A percentile compares a stretch with the other conserved stretches of the same genome.
Evolutionary conservation across 2,888 invertebrate species (phyloP).

Genomic region (Vanessa cardui): DNA sequence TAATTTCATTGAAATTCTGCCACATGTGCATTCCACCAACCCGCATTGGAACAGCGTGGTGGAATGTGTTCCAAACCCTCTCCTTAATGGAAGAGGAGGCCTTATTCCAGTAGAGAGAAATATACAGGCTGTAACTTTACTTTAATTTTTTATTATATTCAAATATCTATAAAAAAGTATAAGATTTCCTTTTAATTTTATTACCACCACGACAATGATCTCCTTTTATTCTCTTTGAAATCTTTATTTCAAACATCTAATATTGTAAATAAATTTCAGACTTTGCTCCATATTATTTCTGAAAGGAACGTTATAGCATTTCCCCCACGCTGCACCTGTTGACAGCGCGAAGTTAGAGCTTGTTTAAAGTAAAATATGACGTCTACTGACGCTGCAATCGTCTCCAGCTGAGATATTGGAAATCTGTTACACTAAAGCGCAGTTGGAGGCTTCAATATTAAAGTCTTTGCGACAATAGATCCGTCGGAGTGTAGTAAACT

Average conservation of each 20-base stretch:
- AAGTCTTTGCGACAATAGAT: conserved; percentile 22
- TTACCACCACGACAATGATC: too few species aligned
- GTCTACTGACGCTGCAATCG: conserved; percentile 18
- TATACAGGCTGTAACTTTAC: too few species aligned
- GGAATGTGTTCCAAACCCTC: too few species aligned
- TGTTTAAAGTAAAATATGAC: conserved; percentile 21
- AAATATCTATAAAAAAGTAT: too few species aligned
- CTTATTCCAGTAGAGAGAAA: too few species aligned
- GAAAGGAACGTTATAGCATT: conserved; percentile 6
- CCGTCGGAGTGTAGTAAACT: conserved; percentile 17
- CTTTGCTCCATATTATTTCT: not conserved
- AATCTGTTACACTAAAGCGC: conserved; percentile 22
- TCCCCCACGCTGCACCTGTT: not conserved
- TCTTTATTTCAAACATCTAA: not conserved
- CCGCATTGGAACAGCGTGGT: too few species aligned
- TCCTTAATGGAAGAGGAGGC: too few species aligned
- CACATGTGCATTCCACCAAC: too few species aligned
- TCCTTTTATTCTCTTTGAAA: not conserved
- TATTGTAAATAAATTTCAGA: not conserved
- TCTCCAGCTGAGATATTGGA: conserved; percentile 30
- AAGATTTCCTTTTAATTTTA: too few species aligned
- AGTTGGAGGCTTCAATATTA: conserved; percentile 30
- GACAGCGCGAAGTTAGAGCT: conserved; percentile 7
- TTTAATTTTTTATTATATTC: too few species aligned
- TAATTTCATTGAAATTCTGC: too few species aligned